Percentiles rank a stretch among this genome's conserved stretches.
phyloP scores from a whole-genome alignment of 2,888 invertebrate species.

The Busseola fusca region DNA sequence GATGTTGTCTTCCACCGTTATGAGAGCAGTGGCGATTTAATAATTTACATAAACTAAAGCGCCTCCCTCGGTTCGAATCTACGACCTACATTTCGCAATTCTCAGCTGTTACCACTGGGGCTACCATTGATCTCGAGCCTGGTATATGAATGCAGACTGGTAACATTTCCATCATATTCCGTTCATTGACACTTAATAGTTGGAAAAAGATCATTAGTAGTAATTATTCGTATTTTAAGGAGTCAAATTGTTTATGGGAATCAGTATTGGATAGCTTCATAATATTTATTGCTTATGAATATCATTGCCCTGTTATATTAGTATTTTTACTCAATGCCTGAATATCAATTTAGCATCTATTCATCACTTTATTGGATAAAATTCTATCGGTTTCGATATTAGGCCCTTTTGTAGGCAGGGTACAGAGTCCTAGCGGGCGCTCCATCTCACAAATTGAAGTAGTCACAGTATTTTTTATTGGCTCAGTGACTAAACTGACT shows the following conservation, averaged over 20 bases:
- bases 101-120: too few species aligned
- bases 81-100: too few species aligned
- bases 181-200: too few species aligned
- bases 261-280: neutral
- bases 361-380: slow-evolving; percentile 25
- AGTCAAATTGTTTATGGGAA: neutral
- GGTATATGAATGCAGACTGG: neutral
- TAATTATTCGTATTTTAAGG: neutral
- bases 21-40: too few species aligned
- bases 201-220: neutral
- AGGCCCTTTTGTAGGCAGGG: slow-evolving; percentile 33
- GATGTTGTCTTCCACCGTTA: too few species aligned
- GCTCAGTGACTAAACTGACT: slow-evolving; percentile 39
- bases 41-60: too few species aligned
- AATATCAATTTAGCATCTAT: slow-evolving; percentile 31
- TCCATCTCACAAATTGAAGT: slow-evolving; percentile 56
- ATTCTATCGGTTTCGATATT: slow-evolving; percentile 44
- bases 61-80: too few species aligned
- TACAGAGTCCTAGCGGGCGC: slow-evolving; percentile 50
- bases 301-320: neutral
- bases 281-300: neutral
- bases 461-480: slow-evolving; percentile 58
- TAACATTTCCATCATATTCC: neutral
- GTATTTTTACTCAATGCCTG: slow-evolving; percentile 11
- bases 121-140: too few species aligned